These are phyloP conservation scores for Rotaria magnacalcarata DNA, from an alignment of 2,888 invertebrate genomes.

Conservation along the genomic window DNA sequence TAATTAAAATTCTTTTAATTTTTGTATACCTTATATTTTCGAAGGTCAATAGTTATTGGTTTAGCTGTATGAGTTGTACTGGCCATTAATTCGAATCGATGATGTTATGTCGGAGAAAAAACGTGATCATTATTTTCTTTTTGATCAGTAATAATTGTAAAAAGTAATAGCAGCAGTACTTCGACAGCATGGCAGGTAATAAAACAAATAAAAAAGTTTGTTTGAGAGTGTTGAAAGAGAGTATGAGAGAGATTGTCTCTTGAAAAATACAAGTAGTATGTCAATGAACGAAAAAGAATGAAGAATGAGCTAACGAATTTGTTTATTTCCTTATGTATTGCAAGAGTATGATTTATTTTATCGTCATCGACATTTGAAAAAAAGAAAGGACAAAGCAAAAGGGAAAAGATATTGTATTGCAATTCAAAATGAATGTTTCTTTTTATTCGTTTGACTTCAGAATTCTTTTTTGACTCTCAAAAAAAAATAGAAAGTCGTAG, in stretches of 20 bases:
- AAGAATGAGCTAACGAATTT: background rate
- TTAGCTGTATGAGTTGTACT: background rate
- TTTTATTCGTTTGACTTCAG: background rate
- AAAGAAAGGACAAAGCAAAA: background rate
- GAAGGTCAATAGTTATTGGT: background rate
- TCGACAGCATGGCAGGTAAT: background rate
- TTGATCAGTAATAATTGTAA: too few species aligned
- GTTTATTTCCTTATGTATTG: background rate
- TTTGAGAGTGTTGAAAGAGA: background rate
- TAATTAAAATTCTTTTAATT: background rate
- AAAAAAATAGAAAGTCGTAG: background rate
- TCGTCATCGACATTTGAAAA: background rate
- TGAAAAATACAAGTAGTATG: background rate
- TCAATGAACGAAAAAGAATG: background rate
- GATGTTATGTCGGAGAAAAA: too few species aligned
- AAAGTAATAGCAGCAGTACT: too few species aligned
- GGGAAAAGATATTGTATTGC: background rate
- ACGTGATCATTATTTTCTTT: too few species aligned
- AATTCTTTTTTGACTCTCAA: too few species aligned
- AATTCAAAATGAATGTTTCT: background rate
- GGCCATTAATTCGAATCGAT: too few species aligned
- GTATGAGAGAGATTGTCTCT: background rate
- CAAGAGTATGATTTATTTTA: background rate
- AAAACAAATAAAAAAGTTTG: conserved; percentile 5
- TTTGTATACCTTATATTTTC: background rate